Base-by-base conservation (phyloP, 2,888 invertebrate genomes). In the Mimas tiliae region DNA sequence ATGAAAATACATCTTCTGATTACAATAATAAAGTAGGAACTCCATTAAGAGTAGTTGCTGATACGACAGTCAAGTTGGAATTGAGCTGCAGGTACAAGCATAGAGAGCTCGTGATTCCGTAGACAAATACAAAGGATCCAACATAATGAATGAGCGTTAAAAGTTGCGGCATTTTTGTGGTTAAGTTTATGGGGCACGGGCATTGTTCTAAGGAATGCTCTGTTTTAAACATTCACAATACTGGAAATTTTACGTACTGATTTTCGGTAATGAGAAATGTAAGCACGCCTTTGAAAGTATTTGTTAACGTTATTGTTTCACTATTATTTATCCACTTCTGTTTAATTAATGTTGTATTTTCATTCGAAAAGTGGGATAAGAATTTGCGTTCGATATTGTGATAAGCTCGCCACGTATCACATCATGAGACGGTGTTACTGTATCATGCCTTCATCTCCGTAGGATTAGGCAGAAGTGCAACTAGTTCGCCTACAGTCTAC, bases 151-250 rank as follows among this genome's bases (percentile, higher is more conserved):
- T 50, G 42, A n/a, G 64, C 21, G 11, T 64, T 64, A 27, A 50
- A 65, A 62, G 21, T 62, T 62, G 62, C 42, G 62, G 51, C 38
- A 62, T 62, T 62, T 34, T 27, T 42, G 47, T 42, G 21, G 38
- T 38, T 50, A 51, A 51, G 19, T 47, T 48, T 65, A 19, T 58
- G n/a, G 47, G 34, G 50, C 47, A 48, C 53, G 12, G n/a, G 19
- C 38, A 58, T 58, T 58, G 21, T 58, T 42, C 19, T 42, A 12
- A 33, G 34, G 33, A n/a, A 16, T 38, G 38, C 51, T 42, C 53
- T 53, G 53, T 63, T 51, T 52, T 27, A 7, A 58, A 58, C 58
- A 19, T 42, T 19, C 16, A 55, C 16, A 55, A 19, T 55, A 58
- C 42, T 12, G 38, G 58, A 3, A 42, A 42, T 58, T 55, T 9